These are phyloP conservation scores for Peromyscus attwateri DNA, from an alignment of 2,797 vertebrate genomes.

Conservation along the genomic window DNA sequence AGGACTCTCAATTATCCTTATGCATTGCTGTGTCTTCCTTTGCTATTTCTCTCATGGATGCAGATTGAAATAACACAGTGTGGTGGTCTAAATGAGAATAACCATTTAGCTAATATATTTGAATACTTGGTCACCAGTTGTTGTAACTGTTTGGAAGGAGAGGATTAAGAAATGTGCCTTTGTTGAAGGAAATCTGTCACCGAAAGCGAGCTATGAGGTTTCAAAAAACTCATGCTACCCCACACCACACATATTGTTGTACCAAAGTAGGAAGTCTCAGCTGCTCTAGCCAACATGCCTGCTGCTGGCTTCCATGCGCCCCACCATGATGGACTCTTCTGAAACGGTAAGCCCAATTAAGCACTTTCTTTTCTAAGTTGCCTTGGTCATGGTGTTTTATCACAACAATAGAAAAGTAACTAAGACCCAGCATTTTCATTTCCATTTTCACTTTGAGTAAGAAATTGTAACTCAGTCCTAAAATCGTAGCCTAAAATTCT, in stretches of 20 bases:
- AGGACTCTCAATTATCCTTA: not conserved
- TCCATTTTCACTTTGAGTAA: slow-evolving; percentile 6
- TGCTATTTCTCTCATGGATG: not conserved
- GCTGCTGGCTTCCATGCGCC: not conserved
- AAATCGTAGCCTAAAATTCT: not conserved
- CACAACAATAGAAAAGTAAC: not conserved
- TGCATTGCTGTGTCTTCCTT: not conserved
- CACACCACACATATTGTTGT: too few relatives aligned
- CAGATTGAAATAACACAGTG: slow-evolving; percentile 15
- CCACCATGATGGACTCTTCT: not conserved
- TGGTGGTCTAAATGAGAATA: not conserved
- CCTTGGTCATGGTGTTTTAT: not conserved
- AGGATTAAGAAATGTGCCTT: not conserved
- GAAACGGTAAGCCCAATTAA: not conserved
- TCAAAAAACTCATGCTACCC: not conserved
- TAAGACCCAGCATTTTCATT: not conserved
- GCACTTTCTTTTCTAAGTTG: not conserved
- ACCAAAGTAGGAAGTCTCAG: not conserved
- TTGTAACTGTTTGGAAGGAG: not conserved
- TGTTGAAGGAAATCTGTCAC: not conserved
- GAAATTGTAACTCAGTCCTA: not conserved
- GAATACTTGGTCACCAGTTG: not conserved
- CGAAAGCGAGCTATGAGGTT: not conserved
- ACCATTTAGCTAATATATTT: not conserved
- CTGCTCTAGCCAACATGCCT: too few relatives aligned